Conservation (phyloP, 1,140 invertebrate species). For the Drosophila kanapiae region DNA sequence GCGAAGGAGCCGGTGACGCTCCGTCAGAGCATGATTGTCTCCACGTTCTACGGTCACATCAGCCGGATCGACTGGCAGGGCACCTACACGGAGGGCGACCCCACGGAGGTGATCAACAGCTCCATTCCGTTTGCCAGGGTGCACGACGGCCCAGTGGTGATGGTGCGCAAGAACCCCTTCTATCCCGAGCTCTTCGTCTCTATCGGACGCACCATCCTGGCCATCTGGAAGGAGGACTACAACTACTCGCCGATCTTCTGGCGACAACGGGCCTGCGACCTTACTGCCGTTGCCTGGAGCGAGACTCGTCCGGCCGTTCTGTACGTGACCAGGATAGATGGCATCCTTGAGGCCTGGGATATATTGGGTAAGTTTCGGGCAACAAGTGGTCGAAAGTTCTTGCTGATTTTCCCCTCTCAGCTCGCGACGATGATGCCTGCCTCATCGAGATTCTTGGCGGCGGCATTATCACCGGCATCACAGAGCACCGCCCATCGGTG, state of each 20-base stretch:
- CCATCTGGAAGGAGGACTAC: slow-evolving; percentile 87
- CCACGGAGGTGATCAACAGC: slow-evolving; percentile 85
- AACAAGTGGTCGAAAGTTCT: fast-evolving
- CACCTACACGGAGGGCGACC: slow-evolving; percentile 85
- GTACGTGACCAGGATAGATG: slow-evolving; percentile 86
- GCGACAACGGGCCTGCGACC: slow-evolving; percentile 85
- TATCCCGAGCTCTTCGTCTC: slow-evolving; percentile 86
- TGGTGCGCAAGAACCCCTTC: slow-evolving; percentile 87
- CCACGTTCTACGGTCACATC: slow-evolving; percentile 62
- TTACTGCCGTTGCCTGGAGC: slow-evolving; percentile 87
- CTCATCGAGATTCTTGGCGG: slow-evolving; percentile 84
- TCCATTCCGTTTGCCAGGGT: slow-evolving; percentile 86
- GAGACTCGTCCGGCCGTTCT: slow-evolving; percentile 85
- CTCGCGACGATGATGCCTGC: slow-evolving; percentile 86
- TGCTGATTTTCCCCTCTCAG: slow-evolving; percentile 33
- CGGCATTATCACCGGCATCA: slow-evolving; percentile 86
- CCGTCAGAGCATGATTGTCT: slow-evolving; percentile 83
- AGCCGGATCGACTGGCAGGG: slow-evolving; percentile 84
- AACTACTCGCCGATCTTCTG: slow-evolving; percentile 86
- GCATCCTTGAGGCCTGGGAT: slow-evolving; percentile 88
- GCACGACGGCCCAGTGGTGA: slow-evolving; percentile 89
- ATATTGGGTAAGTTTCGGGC: slow-evolving; percentile 80
- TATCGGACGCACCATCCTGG: slow-evolving; percentile 87
- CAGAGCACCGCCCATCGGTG: slow-evolving; percentile 85
- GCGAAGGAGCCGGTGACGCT: slow-evolving; percentile 74